A percentile compares a stretch with the other conserved stretches of the same genome.
Conservation (phyloP, 2,797 vertebrate genomes). For the Sarcoramphus papa region DNA sequence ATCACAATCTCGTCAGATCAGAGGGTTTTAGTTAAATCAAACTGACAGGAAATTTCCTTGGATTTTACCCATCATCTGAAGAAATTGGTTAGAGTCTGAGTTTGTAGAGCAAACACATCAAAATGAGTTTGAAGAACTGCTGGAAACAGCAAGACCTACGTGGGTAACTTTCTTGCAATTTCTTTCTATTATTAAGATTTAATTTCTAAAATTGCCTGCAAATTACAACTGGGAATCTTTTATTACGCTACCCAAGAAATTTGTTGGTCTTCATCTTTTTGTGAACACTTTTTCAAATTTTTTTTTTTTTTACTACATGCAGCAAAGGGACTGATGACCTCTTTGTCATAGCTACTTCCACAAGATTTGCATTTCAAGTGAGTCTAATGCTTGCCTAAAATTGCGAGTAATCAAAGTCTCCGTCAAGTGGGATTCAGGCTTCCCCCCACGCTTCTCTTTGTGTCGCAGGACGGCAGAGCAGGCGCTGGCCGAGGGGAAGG, state of each 20-base stretch:
- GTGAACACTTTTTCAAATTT: neutral
- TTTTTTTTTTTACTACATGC: neutral
- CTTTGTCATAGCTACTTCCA: neutral
- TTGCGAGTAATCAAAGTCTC: too few species aligned
- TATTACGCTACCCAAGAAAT: neutral
- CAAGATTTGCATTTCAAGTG: neutral
- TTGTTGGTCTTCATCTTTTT: neutral
- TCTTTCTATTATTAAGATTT: neutral
- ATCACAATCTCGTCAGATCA: neutral
- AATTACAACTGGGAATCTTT: neutral
- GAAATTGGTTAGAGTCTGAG: neutral
- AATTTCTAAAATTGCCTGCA: neutral
- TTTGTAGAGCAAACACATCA: constrained; percentile 13
- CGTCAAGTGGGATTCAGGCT: neutral
- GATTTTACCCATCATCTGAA: neutral
- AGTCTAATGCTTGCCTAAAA: neutral
- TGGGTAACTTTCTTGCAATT: neutral
- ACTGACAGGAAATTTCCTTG: neutral
- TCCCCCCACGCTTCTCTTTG: neutral
- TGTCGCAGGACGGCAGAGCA: neutral
- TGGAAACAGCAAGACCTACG: neutral
- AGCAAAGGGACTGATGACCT: neutral
- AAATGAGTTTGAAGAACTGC: neutral
- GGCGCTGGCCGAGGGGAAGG: neutral
- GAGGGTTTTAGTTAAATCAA: constrained; percentile 2